Percentiles rank a stretch among this genome's conserved stretches.
These are phyloP conservation scores for Watsonalla binaria DNA, from an alignment of 2,888 invertebrate genomes.

Conservation along the genomic window DNA sequence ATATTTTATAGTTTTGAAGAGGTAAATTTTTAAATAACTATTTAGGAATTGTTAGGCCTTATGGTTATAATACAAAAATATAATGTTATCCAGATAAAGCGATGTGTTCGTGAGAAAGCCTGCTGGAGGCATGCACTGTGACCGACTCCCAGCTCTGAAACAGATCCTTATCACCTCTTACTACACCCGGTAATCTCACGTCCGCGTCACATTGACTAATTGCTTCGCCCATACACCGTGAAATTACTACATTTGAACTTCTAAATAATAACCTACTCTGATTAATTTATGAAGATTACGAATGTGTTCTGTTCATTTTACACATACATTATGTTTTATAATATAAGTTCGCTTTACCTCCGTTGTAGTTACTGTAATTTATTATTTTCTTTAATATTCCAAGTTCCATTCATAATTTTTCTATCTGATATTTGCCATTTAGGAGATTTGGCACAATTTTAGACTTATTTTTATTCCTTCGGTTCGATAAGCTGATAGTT, in stretches of 20 bases:
- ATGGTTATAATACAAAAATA: too few species aligned
- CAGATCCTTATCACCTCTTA: conserved; percentile 43
- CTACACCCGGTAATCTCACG: conserved; percentile 46
- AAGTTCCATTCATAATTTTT: too few species aligned
- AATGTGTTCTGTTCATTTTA: neutral
- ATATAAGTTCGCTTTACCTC: neutral
- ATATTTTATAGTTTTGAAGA: too few species aligned
- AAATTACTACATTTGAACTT: conserved; percentile 64
- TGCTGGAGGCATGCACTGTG: conserved; percentile 30
- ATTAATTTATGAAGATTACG: conserved; percentile 29
- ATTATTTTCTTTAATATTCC: too few species aligned
- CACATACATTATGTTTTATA: neutral
- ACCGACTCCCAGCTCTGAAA: conserved; percentile 26
- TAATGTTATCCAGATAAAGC: neutral
- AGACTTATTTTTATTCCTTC: too few species aligned
- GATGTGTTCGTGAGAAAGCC: conserved; percentile 24
- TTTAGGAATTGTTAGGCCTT: too few species aligned
- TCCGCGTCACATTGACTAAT: conserved; percentile 52
- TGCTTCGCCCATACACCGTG: conserved; percentile 57
- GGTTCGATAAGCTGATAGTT: too few species aligned
- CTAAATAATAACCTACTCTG: conserved; percentile 46
- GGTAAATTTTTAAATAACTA: too few species aligned
- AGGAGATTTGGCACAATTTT: too few species aligned
- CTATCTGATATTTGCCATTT: too few species aligned
- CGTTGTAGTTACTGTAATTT: too few species aligned